Conservation (phyloP, 1,140 invertebrate genomes). For the Brachionus rotundiformis region DNA sequence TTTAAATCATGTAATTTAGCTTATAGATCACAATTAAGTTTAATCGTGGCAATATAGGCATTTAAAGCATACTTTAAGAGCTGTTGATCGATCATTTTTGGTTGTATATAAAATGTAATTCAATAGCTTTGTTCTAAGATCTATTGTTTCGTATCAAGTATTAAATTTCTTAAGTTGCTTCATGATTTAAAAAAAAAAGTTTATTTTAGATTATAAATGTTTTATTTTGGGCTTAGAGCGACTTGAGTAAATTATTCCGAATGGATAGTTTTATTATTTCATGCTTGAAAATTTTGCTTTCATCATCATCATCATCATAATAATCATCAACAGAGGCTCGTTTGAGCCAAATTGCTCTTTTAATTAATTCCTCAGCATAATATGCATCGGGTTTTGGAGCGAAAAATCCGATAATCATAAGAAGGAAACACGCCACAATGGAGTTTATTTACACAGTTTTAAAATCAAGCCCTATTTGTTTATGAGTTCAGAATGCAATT, state of each 20-base stretch:
- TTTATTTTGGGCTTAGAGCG: slow-evolving; percentile 4
- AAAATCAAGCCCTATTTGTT: neutral
- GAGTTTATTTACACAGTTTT: slow-evolving; percentile 7
- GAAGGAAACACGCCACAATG: slow-evolving; percentile 9
- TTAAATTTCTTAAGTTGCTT: neutral
- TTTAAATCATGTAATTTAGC: too few species aligned
- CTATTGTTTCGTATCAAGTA: neutral
- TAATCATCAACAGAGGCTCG: neutral
- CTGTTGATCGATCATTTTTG: too few species aligned
- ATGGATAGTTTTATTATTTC: neutral
- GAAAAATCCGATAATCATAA: slow-evolving; percentile 14
- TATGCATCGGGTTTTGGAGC: neutral
- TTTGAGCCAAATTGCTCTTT: slow-evolving; percentile 5
- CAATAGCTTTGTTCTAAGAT: neutral
- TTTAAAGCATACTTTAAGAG: neutral
- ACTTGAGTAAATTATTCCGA: neutral
- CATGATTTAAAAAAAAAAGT: neutral
- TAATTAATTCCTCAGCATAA: neutral
- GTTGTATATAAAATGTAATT: neutral
- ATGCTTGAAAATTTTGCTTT: neutral
- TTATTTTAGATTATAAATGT: slow-evolving; percentile 5
- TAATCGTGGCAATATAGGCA: neutral
- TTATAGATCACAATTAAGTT: too few species aligned
- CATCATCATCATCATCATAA: too few species aligned
- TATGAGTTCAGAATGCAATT: slow-evolving; percentile 2